These are phyloP conservation scores for Drepana arcuata DNA, from an alignment of 1,140 invertebrate genomes.

Conservation along the genomic window DNA sequence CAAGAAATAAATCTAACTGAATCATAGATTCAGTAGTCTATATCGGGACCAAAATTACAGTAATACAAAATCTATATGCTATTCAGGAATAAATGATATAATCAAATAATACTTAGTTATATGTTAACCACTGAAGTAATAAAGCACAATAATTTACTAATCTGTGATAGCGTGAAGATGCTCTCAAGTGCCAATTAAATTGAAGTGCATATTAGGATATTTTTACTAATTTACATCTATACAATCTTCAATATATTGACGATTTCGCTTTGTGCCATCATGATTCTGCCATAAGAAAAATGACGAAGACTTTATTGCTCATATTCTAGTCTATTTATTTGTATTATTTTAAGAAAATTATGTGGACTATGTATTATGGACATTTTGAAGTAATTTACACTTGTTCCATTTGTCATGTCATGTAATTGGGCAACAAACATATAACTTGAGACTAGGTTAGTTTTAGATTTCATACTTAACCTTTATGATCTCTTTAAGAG, in stretches of 20 bases:
- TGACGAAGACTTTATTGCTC: constrained; percentile 62
- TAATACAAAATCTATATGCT: constrained; percentile 10
- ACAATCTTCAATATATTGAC: constrained; percentile 7
- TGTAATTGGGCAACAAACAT: no score
- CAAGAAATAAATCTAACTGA: no score
- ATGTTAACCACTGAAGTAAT: constrained; percentile 12
- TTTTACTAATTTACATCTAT: not conserved
- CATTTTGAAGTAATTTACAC: no score
- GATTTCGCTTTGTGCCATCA: constrained; percentile 45
- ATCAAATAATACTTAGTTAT: not conserved
- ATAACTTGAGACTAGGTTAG: no score
- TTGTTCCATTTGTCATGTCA: no score
- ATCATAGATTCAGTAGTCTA: constrained; percentile 53
- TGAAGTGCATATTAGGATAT: constrained; percentile 4
- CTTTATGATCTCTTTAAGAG: constrained; percentile 31
- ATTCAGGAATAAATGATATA: constrained; percentile 4
- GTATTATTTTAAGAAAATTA: constrained; percentile 39
- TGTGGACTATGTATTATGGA: no score
- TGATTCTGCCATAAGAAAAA: constrained; percentile 41
- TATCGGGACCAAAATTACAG: constrained; percentile 50
- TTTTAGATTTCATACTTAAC: no score
- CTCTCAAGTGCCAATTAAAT: constrained; percentile 48
- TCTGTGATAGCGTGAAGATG: constrained; percentile 49
- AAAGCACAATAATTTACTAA: constrained; percentile 36
- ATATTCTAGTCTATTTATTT: constrained; percentile 69